Evolutionary conservation across 2,888 invertebrate species (phyloP), one percentile per base, ranked within the genome.

Genomic region (Chymomyza procnemis): DNA sequence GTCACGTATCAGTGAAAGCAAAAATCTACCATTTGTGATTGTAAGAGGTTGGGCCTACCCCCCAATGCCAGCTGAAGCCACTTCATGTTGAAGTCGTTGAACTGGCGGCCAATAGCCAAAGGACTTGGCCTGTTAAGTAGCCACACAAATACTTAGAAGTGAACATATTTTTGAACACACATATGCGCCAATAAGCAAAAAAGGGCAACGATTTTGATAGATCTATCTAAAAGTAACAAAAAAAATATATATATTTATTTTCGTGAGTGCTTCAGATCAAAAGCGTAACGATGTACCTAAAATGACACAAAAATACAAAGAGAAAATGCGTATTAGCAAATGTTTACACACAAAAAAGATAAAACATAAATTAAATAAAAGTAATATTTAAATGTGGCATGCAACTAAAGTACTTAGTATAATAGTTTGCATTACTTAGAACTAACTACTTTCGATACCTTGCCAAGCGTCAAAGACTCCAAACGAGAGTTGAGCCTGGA

Each of bases 391-490:
- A 26, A 26, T 26, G 8, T 26, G 26, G 26, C 26, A 26, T 48
- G 22, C n/a, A 65, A 22, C 30, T 14, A 47, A 6, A 26, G 26
- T 26, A 26, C 26, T 26, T 26, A 26, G 26, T 26, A 50, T 21
- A 54, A 5, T 66, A 61, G 26, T 61, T 56, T 60, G 46, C 21
- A n/a, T 55, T n/a, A 50, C 55, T 9, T 47, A 56, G 34, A 65
- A 21, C 30, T 61, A 55, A 14, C 41, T 30, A 60, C 52, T 46
- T 30, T 14, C 59, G 19, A 50, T 61, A 63, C 30, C 50, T 54
- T 59, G 16, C 30, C n/a, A 30, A 48, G 66, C 54, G 57, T n/a
- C 59, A 78, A 76, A 74, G 76, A 75, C 68, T 74, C 65, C 64
- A 61, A 66, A 66, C 75, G 66, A 63, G 75, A 61, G 66, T 63